Percentiles rank a stretch among this genome's conserved stretches.
phyloP scores from a whole-genome alignment of 2,797 vertebrate species.

The Stomatorhinus walkeri region DNA sequence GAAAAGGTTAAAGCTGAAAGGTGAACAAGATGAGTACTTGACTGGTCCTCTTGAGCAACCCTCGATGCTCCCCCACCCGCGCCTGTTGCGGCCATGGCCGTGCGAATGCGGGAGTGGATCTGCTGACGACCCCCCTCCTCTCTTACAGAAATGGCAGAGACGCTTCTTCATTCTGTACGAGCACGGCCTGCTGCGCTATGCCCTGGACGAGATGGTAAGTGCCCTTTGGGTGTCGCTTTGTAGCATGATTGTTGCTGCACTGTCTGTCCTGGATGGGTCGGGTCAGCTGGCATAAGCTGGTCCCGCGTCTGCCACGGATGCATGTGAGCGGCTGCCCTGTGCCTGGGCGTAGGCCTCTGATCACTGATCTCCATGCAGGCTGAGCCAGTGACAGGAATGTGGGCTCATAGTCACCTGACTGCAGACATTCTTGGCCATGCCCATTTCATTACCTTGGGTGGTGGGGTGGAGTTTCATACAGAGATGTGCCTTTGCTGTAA shows the following conservation, averaged over 20 bases:
- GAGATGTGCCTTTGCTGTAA: not conserved
- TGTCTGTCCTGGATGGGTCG: not conserved
- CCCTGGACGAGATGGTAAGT: constrained; percentile 96
- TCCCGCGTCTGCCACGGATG: not conserved
- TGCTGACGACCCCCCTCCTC: not conserved
- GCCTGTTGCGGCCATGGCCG: not conserved
- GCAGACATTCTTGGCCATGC: not conserved
- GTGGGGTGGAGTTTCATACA: not conserved
- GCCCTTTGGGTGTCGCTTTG: not conserved
- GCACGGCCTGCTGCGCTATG: constrained; percentile 87
- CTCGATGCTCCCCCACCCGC: not conserved
- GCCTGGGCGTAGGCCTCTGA: not conserved
- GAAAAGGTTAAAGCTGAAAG: not conserved
- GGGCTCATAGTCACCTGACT: not conserved
- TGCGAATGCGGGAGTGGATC: not conserved
- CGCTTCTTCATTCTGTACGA: constrained; percentile 97
- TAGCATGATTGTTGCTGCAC: not conserved
- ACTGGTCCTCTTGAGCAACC: not conserved
- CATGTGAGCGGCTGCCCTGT: not conserved
- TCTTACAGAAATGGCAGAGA: constrained; percentile 91
- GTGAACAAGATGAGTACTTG: not conserved
- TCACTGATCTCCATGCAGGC: not conserved
- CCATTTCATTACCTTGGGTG: not conserved
- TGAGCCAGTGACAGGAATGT: not conserved
- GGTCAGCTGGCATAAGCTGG: not conserved